Conservation (phyloP, 1,140 invertebrate genomes). For the Orius insidiosus region DNA sequence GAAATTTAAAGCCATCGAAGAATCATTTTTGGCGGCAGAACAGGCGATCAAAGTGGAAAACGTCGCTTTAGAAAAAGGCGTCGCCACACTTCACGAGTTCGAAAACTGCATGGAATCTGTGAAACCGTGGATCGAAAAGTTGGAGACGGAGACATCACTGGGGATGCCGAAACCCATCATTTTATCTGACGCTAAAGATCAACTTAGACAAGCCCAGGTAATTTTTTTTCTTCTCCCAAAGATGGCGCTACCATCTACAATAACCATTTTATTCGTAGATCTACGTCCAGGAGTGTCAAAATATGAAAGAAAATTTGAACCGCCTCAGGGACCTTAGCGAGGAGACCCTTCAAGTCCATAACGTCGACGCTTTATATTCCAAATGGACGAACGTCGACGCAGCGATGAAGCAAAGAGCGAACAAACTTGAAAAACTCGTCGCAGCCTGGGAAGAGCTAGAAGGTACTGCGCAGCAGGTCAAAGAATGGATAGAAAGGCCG, state of each 20-base stretch:
- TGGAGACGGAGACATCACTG: constrained; percentile 55
- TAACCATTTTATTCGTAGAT: constrained; percentile 17
- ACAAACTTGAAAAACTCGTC: constrained; percentile 60
- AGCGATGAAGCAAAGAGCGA: constrained; percentile 48
- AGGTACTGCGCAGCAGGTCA: constrained; percentile 46
- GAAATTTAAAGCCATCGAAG: constrained; percentile 5
- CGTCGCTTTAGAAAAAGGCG: constrained; percentile 45
- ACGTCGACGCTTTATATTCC: constrained; percentile 58
- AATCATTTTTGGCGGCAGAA: constrained; percentile 43
- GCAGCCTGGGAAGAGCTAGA: constrained; percentile 65
- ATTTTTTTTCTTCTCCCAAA: too few species aligned
- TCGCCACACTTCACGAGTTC: constrained; percentile 71
- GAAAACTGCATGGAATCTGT: constrained; percentile 58
- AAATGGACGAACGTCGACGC: constrained; percentile 61
- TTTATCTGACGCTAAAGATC: constrained; percentile 61
- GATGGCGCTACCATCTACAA: too few species aligned
- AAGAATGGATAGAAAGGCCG: constrained; percentile 50
- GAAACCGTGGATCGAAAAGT: constrained; percentile 74
- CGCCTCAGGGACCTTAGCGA: constrained; percentile 51
- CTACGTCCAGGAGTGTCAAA: constrained; percentile 32
- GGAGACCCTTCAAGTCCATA: constrained; percentile 49
- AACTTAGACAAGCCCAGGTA: constrained; percentile 37
- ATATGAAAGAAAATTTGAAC: constrained; percentile 34
- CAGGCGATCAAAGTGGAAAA: constrained; percentile 50
- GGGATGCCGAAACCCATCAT: constrained; percentile 49